These are phyloP conservation scores for Shargacucullia verbasci DNA, from an alignment of 2,888 invertebrate genomes.

Conservation along the genomic window DNA sequence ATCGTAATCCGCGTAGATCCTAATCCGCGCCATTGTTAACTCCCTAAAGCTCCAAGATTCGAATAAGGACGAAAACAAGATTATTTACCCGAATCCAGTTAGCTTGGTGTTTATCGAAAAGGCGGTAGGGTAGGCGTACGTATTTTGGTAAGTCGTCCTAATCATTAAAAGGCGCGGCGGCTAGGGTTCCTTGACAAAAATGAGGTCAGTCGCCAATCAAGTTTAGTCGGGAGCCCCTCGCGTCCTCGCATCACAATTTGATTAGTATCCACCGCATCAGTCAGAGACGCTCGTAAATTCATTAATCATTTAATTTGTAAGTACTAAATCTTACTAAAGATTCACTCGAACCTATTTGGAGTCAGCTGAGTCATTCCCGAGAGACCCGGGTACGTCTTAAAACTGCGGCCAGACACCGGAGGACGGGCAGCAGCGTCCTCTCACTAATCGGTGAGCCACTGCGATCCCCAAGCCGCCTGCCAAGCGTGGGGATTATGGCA, in stretches of 20 bases:
- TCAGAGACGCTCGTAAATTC: constrained; percentile 43
- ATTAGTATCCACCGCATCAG: constrained; percentile 35
- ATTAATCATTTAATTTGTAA: constrained; percentile 41
- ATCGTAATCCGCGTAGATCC: constrained; percentile 34
- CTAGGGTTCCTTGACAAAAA: constrained; percentile 33
- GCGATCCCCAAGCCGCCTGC: too few species aligned
- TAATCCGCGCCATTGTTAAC: constrained; percentile 40
- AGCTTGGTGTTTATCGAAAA: constrained; percentile 13
- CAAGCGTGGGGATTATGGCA: too few species aligned
- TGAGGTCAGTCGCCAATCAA: constrained; percentile 60
- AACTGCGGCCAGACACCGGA: too few species aligned
- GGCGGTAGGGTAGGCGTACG: neutral
- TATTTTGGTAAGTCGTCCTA: constrained; percentile 11
- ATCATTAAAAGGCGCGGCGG: constrained; percentile 3
- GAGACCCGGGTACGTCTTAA: too few species aligned
- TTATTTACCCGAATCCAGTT: constrained; percentile 26
- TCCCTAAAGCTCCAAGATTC: constrained; percentile 17
- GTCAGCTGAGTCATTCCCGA: too few species aligned
- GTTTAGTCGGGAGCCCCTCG: constrained; percentile 23
- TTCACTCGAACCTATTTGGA: too few species aligned
- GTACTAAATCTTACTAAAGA: constrained; percentile 43
- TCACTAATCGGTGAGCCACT: too few species aligned
- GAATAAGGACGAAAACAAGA: constrained; percentile 31
- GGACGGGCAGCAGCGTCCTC: too few species aligned
- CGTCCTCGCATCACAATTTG: constrained; percentile 47